Evolutionary conservation across 1,140 invertebrate genomes (phyloP), one percentile per base, ranked within the genome.

Genomic region (Hyphantria cunea): DNA sequence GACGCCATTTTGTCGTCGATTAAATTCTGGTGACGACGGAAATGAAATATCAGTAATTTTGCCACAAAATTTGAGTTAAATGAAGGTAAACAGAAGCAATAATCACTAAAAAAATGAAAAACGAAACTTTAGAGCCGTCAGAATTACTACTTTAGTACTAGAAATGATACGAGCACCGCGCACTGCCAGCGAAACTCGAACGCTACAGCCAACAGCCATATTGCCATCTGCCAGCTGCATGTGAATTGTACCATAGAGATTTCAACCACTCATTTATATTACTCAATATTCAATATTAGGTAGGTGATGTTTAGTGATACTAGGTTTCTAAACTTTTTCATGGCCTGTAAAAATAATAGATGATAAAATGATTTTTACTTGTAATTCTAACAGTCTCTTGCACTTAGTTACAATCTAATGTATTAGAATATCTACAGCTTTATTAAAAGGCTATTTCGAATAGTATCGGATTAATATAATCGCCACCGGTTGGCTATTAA

Each of bases 1-100:
- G 90, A 91, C 90, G 90, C 90, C 90, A 91, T 91, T 91, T 91
- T 91, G 90, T 91, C 82, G 84, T 87, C 85, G 86, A 83, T 71
- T 83, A 84, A 90, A 86, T 89, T 84, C 84, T 90, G 89, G 82
- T 91, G 90, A 91, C 90, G 89, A 90, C 78, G 81, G 78, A 86
- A 82, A 80, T 76, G 72, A 87, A 86, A 86, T 80, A 82, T 68
- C 70, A 77, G 61, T 76, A 84, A 80, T 82, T 86, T 86, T 75
- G 72, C 72, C 72, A 78, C 69, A 81, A 52, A 82, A 80, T 54
- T 77, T 69, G 71, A 63, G 63, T 66, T 77, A 85, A 88, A 84
- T 79, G 59, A 76, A 76, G 62, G 66, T 82, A 84, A 84, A 84
- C 74, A 81, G 66, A 78, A 74, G 74, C 64, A 79, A 76, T 65